Base-by-base conservation (phyloP, 2,888 invertebrate genomes). In the Scotopteryx bipunctaria region DNA sequence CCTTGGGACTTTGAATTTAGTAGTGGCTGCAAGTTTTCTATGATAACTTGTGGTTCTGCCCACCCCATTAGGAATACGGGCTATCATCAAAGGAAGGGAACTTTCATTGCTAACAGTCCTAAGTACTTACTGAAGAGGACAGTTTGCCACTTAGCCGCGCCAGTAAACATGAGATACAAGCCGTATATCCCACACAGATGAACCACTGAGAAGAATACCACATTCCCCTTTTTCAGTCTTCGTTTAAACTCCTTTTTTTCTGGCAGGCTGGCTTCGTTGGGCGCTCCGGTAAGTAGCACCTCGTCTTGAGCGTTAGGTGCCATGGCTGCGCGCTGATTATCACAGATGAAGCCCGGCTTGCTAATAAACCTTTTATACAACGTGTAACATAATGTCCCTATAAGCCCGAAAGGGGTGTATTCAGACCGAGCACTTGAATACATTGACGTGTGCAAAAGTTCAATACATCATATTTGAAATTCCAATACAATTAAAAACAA, bases 111-210 rank as follows among this genome's bases (percentile, higher is more conserved):
- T n/a, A n/a, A n/a, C n/a, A n/a, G n/a, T n/a, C n/a, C n/a, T n/a
- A n/a, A 13, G 14, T 47, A 42, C 50, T 50, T 44, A 50, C 50
- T 27, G 4, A 50, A 33, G 6, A 40, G 1, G 1, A 44, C 15
- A n/a, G 50, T 50, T 27, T 44, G 25, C 50, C 44, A 50, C 15
- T 6, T 17, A 5, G 38, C 38, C n/a, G 33, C 21, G 0, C 44
- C 50, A 2, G 31, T 36, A 6, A 43, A 5, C 0, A 33, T 16
- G 23, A 33, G 33, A 5, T 44, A 50, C 1, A 50, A 11, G 3
- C 50, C 50, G 21, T 50, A 44, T 0, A 50, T 0, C 14, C 50
- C 50, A 13, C 32, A 33, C n/a, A 40, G 8, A n/a, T 51, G 50
- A 0, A 51, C 44, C n/a, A 27, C 16, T 1, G 23, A 21, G 16